A percentile compares a stretch with the other conserved stretches of the same genome.
phyloP scores from a whole-genome alignment of 2,113 vertebrate species.

The Electrona antarctica region DNA sequence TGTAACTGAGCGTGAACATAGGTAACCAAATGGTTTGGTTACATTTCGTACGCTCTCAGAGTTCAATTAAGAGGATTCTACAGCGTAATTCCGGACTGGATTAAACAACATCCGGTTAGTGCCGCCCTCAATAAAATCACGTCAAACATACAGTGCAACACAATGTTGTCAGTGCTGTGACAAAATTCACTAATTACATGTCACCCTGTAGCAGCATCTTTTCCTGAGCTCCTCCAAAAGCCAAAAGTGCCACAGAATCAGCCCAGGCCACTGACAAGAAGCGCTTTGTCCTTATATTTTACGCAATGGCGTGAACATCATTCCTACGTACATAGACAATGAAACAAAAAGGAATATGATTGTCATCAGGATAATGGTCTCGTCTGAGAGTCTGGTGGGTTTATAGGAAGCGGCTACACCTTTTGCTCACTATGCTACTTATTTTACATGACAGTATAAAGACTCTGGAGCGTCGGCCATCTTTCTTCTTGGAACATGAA shows the following conservation, averaged over 20 bases:
- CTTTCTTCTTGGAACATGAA: slow-evolving; percentile 28
- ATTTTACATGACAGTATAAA: slow-evolving; percentile 36
- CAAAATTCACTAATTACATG: slow-evolving; percentile 42
- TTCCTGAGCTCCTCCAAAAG: slow-evolving; percentile 56
- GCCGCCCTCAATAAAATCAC: slow-evolving; percentile 46
- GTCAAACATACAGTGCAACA: slow-evolving; percentile 34
- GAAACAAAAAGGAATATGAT: slow-evolving; percentile 51
- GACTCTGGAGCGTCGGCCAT: slow-evolving; percentile 9
- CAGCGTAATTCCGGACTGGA: slow-evolving; percentile 6
- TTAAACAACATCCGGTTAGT: slow-evolving; percentile 38
- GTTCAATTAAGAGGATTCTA: too few species aligned
- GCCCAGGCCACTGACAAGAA: too few species aligned
- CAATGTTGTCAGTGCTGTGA: slow-evolving; percentile 30
- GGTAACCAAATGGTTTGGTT: too few species aligned
- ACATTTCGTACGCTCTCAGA: too few species aligned
- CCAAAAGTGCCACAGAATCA: slow-evolving; percentile 34
- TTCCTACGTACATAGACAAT: neutral
- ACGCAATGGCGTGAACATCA: too few species aligned
- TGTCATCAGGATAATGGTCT: slow-evolving; percentile 56
- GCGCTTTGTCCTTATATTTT: neutral
- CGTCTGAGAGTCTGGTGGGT: neutral
- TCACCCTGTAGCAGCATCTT: slow-evolving; percentile 41
- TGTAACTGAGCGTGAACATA: too few species aligned
- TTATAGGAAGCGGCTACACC: slow-evolving; percentile 28
- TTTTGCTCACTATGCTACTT: slow-evolving; percentile 23